Evolutionary conservation across 1,140 invertebrate genomes (phyloP), one percentile per base, ranked within the genome.

Genomic region (Ctenoplectra terminalis): DNA sequence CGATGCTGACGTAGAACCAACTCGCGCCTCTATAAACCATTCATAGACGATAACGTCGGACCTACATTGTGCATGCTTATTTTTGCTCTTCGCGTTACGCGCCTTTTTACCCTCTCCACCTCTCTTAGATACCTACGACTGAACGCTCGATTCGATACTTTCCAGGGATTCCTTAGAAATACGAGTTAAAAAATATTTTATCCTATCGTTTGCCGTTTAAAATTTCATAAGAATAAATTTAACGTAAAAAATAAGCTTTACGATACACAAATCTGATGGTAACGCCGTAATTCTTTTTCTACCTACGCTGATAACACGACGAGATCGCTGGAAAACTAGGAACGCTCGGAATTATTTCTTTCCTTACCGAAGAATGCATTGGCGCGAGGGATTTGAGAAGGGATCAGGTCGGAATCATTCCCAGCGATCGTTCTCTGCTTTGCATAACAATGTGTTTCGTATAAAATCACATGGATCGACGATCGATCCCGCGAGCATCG

Each of bases 1-100:
- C 85, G 81, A 87, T 86, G 85, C 85, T 87, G 85, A 87, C 85
- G 85, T 87, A 87, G 84, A 76, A 69, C 23, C 75, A 31, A 50
- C 77, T 83, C 66, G 60, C 77, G 64, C 81, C 84, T 83, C 84
- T 83, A 86, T 79, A 74, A 79, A 76, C 84, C 84, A 87, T 87
- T 86, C 85, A 86, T 87, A 87, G 85, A 79, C 84, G 84, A 87
- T 86, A 87, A 87, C 84, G 58, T 56, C 71, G 52, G 31, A 67
- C 81, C 61, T 85, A 85, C 72, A 81, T 80, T 63, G 34, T 46
- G 64, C 66, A 5, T 0, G 26, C 78, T 60, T 86, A 86, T 85
- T 86, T 86, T 85, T 85, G 63, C 61, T 31, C 60, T 40, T 6
- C 48, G 78, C 37, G 67, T 54, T 67, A 43, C 50, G 7, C 37